A percentile compares a stretch with the other conserved stretches of the same genome.
phyloP scores from a whole-genome alignment of 1,140 invertebrate genomes.

The Hylaeus volcanicus region DNA sequence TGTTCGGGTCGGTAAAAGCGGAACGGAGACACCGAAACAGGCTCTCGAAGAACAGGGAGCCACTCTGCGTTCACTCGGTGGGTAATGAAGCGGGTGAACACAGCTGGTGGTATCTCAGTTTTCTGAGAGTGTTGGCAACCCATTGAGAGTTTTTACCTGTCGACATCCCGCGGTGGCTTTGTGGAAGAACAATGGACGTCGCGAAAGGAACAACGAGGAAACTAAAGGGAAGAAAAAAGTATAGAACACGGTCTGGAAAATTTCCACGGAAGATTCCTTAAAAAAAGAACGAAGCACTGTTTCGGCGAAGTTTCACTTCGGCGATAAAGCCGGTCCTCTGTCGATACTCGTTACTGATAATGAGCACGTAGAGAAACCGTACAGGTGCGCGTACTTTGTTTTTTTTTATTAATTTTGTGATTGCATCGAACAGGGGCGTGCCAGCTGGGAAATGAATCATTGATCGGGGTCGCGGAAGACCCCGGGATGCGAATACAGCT shows the following conservation, averaged over 20 bases:
- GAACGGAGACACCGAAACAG: conserved; percentile 43
- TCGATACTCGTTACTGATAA: too few relatives aligned
- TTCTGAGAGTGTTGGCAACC: conserved; percentile 75
- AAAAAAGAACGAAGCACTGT: too few relatives aligned
- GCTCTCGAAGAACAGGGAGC: conserved; percentile 87
- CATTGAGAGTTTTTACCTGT: conserved; percentile 35
- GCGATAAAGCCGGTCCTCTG: too few relatives aligned
- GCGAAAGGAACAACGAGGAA: neutral
- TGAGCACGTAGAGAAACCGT: too few relatives aligned
- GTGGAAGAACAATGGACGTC: neutral
- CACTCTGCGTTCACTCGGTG: conserved; percentile 95
- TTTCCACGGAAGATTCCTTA: too few relatives aligned
- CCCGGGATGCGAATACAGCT: conserved; percentile 57
- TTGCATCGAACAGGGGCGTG: conserved; percentile 55
- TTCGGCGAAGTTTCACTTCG: too few relatives aligned
- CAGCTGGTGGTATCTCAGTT: conserved; percentile 99
- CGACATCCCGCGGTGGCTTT: conserved; percentile 9
- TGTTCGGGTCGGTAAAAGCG: conserved; percentile 56
- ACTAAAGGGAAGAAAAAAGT: neutral
- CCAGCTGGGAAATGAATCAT: conserved; percentile 71
- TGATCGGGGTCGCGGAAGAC: conserved; percentile 64
- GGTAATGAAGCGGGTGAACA: conserved; percentile 92
- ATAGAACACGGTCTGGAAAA: neutral
- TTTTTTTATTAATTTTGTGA: neutral
- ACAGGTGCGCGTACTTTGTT: too few relatives aligned